Evolutionary conservation across 2,113 vertebrate species (phyloP).

Genomic region (Crocuta crocuta): DNA sequence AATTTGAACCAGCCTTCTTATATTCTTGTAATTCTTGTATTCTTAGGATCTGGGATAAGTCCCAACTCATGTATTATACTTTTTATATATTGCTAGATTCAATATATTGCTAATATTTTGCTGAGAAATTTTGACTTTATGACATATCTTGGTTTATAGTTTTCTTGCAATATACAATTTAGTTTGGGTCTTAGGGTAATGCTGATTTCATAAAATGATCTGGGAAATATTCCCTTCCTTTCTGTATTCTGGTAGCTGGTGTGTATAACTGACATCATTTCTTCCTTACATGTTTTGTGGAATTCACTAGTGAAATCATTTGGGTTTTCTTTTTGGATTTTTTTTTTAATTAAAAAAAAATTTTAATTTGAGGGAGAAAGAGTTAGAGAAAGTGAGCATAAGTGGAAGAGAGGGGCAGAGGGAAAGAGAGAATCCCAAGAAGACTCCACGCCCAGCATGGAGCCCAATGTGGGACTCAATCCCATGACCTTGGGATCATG

Average conservation of each 20-base stretch:
- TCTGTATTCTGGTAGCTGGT: neutral
- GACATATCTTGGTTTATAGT: neutral
- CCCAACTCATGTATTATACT: neutral
- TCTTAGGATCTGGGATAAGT: neutral
- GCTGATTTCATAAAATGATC: neutral
- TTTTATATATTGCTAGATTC: constrained; percentile 11
- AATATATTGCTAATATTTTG: neutral
- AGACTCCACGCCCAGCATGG: too few species aligned
- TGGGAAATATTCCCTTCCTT: neutral
- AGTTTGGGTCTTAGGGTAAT: neutral
- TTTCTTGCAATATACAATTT: neutral
- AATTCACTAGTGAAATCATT: neutral
- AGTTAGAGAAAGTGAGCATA: too few species aligned
- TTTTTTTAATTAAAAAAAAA: too few species aligned
- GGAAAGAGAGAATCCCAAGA: too few species aligned
- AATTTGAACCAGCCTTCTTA: neutral
- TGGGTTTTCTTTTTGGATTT: constrained; percentile 5
- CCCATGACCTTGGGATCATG: too few species aligned
- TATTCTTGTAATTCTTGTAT: neutral
- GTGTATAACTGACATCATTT: neutral
- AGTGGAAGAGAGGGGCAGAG: too few species aligned
- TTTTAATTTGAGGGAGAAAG: too few species aligned
- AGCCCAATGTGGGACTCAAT: too few species aligned
- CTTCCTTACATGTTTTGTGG: neutral
- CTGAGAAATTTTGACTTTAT: neutral